Percentiles rank a stretch among this genome's conserved stretches.
These are phyloP conservation scores for Augiades crinisus DNA, from an alignment of 2,888 invertebrate species.

Conservation along the genomic window DNA sequence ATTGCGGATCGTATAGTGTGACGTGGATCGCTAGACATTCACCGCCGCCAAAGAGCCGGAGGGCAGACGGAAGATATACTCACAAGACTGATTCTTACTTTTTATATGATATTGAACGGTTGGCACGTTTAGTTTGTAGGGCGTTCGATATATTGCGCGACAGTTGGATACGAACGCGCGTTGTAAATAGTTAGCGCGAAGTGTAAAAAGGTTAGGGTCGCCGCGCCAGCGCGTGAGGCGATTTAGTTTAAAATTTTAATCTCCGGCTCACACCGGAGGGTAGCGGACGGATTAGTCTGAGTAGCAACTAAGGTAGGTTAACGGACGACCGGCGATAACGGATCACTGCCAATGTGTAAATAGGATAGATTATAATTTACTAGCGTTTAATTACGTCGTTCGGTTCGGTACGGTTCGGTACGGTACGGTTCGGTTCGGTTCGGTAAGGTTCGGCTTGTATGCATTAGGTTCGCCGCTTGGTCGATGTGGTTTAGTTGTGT, in stretches of 20 bases:
- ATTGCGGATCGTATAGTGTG: conserved; percentile 29
- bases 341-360: conserved; percentile 75
- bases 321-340: conserved; percentile 66
- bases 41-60: conserved; percentile 67
- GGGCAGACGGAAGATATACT: conserved; percentile 58
- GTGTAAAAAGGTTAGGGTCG: conserved; percentile 45
- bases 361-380: conserved; percentile 36
- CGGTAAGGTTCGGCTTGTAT: conserved; percentile 24
- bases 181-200: conserved; percentile 55
- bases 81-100: conserved; percentile 76
- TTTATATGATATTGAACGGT: conserved; percentile 63
- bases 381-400: conserved; percentile 38
- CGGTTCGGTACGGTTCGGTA: not conserved
- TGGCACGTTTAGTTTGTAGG: conserved; percentile 1
- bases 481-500: conserved; percentile 34
- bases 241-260: conserved; percentile 44
- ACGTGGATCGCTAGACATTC: not conserved
- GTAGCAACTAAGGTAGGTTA: conserved; percentile 49
- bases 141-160: no score
- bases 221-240: conserved; percentile 39
- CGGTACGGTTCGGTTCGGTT: conserved; percentile 28
- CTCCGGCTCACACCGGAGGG: conserved; percentile 23
- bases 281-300: conserved; percentile 53
- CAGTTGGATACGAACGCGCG: not conserved
- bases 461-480: conserved; percentile 33